These are phyloP conservation scores for Danaus melanippus DNA, from an alignment of 1,140 invertebrate genomes.

Conservation along the genomic window DNA sequence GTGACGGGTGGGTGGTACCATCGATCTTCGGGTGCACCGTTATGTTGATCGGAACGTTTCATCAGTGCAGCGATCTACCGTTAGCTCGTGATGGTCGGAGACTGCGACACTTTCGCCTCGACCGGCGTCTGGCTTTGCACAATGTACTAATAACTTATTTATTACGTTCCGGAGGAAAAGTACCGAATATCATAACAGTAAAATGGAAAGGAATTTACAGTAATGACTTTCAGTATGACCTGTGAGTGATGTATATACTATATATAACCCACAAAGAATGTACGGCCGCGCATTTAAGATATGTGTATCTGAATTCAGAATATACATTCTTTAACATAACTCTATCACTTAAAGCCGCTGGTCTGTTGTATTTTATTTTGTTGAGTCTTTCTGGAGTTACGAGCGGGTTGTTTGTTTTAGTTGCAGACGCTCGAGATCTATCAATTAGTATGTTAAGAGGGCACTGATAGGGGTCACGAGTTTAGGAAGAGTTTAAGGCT, in stretches of 20 bases:
- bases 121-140: not conserved
- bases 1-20: no score
- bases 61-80: no score
- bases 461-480: constrained; percentile 24
- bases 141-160: not conserved
- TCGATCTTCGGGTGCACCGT: no score
- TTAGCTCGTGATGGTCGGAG: no score
- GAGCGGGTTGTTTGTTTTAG: constrained; percentile 4
- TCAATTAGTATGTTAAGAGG: constrained; percentile 28
- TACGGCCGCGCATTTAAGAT: no score
- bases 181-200: not conserved
- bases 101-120: not conserved
- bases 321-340: no score
- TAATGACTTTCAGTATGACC: not conserved
- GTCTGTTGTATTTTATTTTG: no score
- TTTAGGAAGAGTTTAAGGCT: constrained; percentile 27
- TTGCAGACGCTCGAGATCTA: constrained; percentile 5
- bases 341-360: no score
- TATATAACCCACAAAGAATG: no score
- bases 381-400: not conserved
- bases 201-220: not conserved
- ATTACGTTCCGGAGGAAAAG: not conserved
- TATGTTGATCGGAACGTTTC: no score
- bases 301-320: no score
- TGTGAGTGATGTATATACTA: no score